Base-by-base conservation (phyloP, 2,888 invertebrate species). In the Chesias legatella region DNA sequence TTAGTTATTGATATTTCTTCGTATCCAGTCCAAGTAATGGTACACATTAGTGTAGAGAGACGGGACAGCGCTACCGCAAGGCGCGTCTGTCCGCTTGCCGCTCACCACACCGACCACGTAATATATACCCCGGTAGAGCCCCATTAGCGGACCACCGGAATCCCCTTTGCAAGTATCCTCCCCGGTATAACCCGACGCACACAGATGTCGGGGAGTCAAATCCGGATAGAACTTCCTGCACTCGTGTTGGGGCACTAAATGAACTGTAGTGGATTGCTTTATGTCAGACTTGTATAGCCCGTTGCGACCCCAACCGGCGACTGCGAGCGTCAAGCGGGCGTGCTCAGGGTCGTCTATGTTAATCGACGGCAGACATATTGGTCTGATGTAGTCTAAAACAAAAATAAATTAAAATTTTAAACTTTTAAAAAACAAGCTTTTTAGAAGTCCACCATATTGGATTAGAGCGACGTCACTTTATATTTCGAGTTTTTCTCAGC, bases 91-190 rank as follows among this genome's bases (percentile, higher is more conserved):
- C 36, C 85, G 56, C 50, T 86, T 86, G 0, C 88, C 88, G 56
- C 86, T 88, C 3, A 88, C 88, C 5, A 86, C 63, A 1, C 88
- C 88, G 1, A 78, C 73, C 1, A 82, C 66, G 54, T 71, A 79
- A 56, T 82, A 83, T 44, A 66, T 78, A 10, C 74, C 79, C 37
- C 71, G 66, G 40, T 78, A 79, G 10, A 78, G 23, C 56, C 75
- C 74, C 86, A 88, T 88, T 10, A 86, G 56, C 1, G 86, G 86
- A 4, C 85, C 85, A 10, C 86, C 86, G 1, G 86, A 88, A 53
- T 86, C 86, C 1, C 86, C 88, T 59, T 82, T 83, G 50, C 88
- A 86, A 3, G 86, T 82, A 42, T 86, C 88, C 48, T 84, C 71
- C 0, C 85, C 84, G 0, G 64, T 74, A 21, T 75, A 70, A 0